A percentile compares a stretch with the other conserved stretches of the same genome.
These are phyloP conservation scores for Eulemur rufifrons DNA, from an alignment of 2,113 vertebrate genomes.

Conservation along the genomic window DNA sequence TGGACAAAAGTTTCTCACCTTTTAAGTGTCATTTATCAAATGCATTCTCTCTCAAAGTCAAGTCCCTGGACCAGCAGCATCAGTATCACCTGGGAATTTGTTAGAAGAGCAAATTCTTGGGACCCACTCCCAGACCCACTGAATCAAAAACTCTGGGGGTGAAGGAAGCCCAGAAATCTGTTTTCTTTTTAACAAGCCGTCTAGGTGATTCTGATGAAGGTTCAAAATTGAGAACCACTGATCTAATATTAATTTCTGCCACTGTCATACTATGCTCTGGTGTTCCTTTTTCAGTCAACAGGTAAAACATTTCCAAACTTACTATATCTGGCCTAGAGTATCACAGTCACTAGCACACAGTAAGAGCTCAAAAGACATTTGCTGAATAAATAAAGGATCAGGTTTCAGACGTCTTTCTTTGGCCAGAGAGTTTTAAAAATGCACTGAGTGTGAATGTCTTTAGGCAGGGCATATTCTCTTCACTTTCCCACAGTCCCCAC, in stretches of 20 bases:
- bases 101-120: background rate
- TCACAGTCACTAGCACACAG: background rate
- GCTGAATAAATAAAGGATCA: background rate
- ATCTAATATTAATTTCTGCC: background rate
- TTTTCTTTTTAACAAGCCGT: slow-evolving; percentile 3
- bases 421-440: background rate
- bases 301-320: slow-evolving; percentile 8
- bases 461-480: background rate
- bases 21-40: background rate
- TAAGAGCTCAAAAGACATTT: background rate
- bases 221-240: background rate
- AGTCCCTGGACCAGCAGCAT: background rate
- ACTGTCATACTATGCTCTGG: background rate
- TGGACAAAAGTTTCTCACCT: background rate
- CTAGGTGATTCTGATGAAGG: background rate
- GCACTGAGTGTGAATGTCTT: background rate
- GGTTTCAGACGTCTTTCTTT: background rate
- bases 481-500: background rate
- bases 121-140: background rate
- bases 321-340: background rate
- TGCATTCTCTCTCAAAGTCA: background rate
- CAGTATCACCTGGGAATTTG: background rate
- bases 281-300: background rate
- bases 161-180: background rate
- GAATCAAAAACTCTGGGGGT: background rate